Evolutionary conservation across 2,888 invertebrate species (phyloP), one percentile per base, ranked within the genome.

Genomic region (Melanostoma mellinum): DNA sequence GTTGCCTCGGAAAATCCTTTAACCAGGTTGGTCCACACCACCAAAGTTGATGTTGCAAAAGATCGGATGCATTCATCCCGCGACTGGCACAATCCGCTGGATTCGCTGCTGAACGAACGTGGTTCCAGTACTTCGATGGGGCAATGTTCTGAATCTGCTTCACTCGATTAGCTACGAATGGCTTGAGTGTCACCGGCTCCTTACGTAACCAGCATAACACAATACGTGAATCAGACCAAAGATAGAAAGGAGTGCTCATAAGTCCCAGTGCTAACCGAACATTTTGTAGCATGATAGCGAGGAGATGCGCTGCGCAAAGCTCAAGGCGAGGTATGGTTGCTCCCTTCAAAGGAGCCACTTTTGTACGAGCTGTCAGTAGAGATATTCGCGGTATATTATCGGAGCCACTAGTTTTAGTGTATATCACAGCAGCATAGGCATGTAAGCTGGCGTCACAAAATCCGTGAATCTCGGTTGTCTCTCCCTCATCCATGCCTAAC

Each of bases 51-150:
- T n/a, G n/a, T n/a, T n/a, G n/a, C n/a, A n/a, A n/a, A n/a, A n/a
- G n/a, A n/a, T n/a, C n/a, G n/a, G n/a, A n/a, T n/a, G n/a, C n/a
- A n/a, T n/a, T n/a, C n/a, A n/a, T n/a, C n/a, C 38, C 50, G n/a
- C 42, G 60, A 6, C 50, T 33, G 4, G 50, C 33, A 10, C 40
- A 40, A n/a, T 55, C 61, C 2, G 46, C 56, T 9, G 20, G 40
- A 44, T 67, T 65, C 9, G 9, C 33, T 0, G 46, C 48, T 4
- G 85, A 72, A 4, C 69, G 61, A 1, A 87, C 79, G 68, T 87
- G 86, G 6, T 74, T 56, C 86, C 86, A 87, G 6, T 38, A n/a
- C 1, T 60, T 72, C 8, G 44, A 35, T 33, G 72, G 58, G 0
- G 71, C 69, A 0, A 75, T 44, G 6, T 60, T 38, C 20, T 75